Conservation (phyloP, 2,888 invertebrate species). For the Mechanitis messenoides region DNA sequence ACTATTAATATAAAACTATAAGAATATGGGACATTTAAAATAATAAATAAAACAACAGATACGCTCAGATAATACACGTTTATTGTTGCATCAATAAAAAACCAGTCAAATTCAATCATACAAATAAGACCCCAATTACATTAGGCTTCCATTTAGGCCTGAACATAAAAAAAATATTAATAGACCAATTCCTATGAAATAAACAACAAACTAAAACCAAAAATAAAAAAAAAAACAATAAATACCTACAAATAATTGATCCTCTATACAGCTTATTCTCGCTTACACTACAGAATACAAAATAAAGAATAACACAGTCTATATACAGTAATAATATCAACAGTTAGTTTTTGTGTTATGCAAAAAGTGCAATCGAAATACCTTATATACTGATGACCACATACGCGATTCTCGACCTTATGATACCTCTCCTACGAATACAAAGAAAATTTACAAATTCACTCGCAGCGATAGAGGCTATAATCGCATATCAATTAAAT, state of each 20-base stretch:
- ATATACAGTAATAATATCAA: constrained; percentile 68
- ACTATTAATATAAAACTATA: too few relatives aligned
- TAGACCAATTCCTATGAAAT: constrained; percentile 25
- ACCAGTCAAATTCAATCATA: constrained; percentile 32
- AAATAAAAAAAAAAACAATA: constrained; percentile 42
- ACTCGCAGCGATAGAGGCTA: constrained; percentile 15
- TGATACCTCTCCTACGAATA: constrained; percentile 1
- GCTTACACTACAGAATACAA: constrained; percentile 25
- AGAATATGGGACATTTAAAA: too few relatives aligned
- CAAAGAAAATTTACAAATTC: constrained; percentile 3
- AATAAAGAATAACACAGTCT: constrained; percentile 48
- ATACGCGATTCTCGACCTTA: constrained; percentile 28
- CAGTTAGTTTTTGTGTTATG: constrained; percentile 60
- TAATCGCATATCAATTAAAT: constrained; percentile 27
- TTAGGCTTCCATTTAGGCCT: constrained; percentile 41
- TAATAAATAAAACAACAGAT: constrained; percentile 26
- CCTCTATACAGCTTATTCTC: constrained; percentile 40
- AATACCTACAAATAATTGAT: constrained; percentile 33
- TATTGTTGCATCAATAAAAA: constrained; percentile 63
- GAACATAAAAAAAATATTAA: constrained; percentile 28
- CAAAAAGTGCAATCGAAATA: constrained; percentile 64
- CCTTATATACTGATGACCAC: constrained; percentile 14
- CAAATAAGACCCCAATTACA: constrained; percentile 42
- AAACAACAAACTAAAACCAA: constrained; percentile 35
- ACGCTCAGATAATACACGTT: constrained; percentile 59